Base-by-base conservation (phyloP, 2,888 invertebrate genomes). In the Andrena hattorfiana region DNA sequence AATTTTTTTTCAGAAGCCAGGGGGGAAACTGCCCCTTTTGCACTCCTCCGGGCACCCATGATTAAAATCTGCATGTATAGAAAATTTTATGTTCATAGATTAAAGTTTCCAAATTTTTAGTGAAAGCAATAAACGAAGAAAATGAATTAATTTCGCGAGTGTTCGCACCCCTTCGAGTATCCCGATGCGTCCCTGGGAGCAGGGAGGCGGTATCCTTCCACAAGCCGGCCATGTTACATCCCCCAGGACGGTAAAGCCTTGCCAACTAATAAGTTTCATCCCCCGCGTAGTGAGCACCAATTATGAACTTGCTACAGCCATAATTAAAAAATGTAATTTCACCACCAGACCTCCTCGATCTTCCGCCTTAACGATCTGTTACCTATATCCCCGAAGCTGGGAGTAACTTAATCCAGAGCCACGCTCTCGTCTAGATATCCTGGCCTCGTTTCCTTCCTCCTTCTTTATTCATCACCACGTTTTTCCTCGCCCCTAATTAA, bases 271-370 rank as follows among this genome's bases (percentile, higher is more conserved):
- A 93, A 93, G 92, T 92, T 93, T 93, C 93, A 93, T 93, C 93
- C 93, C 91, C 93, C 93, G 91, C 93, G 93, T 93, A 92, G 93
- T 93, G 93, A 93, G 93, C 92, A 93, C 93, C 93, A 92, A 93
- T 93, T 93, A 93, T 93, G 93, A 93, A 93, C 92, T 92, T 88
- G 89, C 92, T 91, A 86, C 75, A 83, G 88, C 87, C 83, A 89
- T 92, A 92, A 93, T 93, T 93, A 92, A 92, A 92, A 92, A 92
- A 92, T 91, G 89, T 92, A 92, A 92, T 92, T 89, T 88, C 86
- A 87, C 90, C 88, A 73, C 87, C 82, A 83, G 85, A 87, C 76
- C 86, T 88, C 79, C 88, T 83, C 83, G 83, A 89, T 89, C 88
- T 89, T 88, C 80, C 77, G 63, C 59, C 69, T 89, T 89, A 89